Evolutionary conservation across 2,888 invertebrate genomes (phyloP).

Genomic region (Cheilosia pagana): DNA sequence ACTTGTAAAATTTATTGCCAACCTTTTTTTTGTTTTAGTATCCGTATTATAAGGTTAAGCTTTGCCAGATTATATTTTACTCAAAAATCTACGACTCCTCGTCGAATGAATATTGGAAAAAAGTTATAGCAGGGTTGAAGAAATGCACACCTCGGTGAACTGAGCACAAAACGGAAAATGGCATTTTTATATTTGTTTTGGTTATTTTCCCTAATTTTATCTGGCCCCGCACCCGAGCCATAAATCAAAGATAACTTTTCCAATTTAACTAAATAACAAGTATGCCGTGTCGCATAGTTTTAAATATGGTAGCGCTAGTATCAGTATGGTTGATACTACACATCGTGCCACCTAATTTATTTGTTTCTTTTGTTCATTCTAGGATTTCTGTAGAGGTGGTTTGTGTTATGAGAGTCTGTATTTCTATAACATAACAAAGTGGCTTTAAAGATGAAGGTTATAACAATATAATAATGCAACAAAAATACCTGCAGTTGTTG

Average conservation of each 20-base stretch:
- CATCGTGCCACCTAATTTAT: no score
- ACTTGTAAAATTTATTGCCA: conserved; percentile 61
- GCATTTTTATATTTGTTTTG: conserved; percentile 41
- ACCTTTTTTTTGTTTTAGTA: not conserved
- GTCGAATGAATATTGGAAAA: conserved; percentile 35
- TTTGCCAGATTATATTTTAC: conserved; percentile 13
- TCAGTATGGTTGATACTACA: no score
- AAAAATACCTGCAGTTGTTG: no score
- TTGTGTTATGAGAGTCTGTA: no score
- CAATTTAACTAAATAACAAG: conserved; percentile 75
- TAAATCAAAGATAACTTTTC: conserved; percentile 76
- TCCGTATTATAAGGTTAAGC: conserved; percentile 15
- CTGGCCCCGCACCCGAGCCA: conserved; percentile 34
- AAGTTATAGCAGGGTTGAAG: conserved; percentile 15
- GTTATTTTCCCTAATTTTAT: conserved; percentile 25
- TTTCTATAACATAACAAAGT: no score
- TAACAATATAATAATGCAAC: no score
- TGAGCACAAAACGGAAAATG: conserved; percentile 41
- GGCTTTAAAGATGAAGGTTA: no score
- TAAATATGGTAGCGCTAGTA: not conserved
- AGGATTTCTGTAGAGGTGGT: no score
- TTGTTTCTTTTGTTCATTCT: no score
- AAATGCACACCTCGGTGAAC: conserved; percentile 21
- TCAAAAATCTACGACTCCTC: conserved; percentile 18
- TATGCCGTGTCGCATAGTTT: conserved; percentile 56